Evolutionary conservation across 2,113 vertebrate species (phyloP).

Genomic region (Pachyramphus minor): DNA sequence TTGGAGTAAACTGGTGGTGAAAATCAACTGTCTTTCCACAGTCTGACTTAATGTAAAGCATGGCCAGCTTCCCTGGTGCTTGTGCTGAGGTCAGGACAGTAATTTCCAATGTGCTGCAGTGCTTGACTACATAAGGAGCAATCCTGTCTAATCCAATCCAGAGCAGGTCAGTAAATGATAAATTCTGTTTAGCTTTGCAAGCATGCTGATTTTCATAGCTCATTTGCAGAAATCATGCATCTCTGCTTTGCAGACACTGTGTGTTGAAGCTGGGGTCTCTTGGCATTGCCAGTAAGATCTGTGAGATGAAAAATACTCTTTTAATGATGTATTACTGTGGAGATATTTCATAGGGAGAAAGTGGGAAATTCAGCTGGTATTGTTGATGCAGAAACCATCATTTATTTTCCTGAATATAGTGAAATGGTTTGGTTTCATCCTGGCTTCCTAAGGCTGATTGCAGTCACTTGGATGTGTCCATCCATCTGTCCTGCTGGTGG

Average conservation of each 20-base stretch:
- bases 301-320: neutral
- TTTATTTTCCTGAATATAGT: neutral
- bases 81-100: slow-evolving; percentile 14
- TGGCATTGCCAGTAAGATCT: neutral
- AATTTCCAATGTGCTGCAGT: neutral
- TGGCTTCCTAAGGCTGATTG: neutral
- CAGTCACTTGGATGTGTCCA: neutral
- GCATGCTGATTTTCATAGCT: slow-evolving; percentile 33
- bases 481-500: neutral
- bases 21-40: slow-evolving; percentile 14
- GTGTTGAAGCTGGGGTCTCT: neutral
- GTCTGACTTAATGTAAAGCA: neutral
- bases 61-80: neutral
- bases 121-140: slow-evolving; percentile 40
- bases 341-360: neutral
- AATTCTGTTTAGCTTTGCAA: slow-evolving; percentile 50
- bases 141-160: slow-evolving; percentile 25
- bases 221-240: slow-evolving; percentile 2
- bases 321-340: neutral
- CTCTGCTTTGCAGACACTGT: neutral
- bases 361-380: fast-evolving
- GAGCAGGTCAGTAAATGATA: slow-evolving; percentile 42
- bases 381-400: neutral
- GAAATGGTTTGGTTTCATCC: neutral
- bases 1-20: slow-evolving; percentile 1